Base-by-base conservation (phyloP, 1,140 invertebrate species). In the Hestina assimilis region DNA sequence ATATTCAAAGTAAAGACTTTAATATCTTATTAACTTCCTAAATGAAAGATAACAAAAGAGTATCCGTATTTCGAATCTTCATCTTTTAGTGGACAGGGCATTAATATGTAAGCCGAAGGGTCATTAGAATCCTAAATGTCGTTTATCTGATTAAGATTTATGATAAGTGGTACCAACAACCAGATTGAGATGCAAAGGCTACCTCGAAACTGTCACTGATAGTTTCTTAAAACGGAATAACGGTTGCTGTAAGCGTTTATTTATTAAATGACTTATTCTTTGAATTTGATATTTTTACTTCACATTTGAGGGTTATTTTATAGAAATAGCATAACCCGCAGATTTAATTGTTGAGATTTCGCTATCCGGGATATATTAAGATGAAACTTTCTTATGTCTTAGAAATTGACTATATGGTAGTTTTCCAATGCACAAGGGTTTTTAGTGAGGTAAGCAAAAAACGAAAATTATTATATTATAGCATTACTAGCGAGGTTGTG, bases 131-230 rank as follows among this genome's bases (percentile, higher is more conserved):
- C 72, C 72, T 77, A 83, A 79, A 79, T 76, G 78, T 79, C 73
- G 66, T 72, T 79, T 79, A 85, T 83, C 76, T 80, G 82, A 83
- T 82, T 59, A 50, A 83, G 82, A 83, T 82, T 80, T 83, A 82
- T 85, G 82, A 85, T 83, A 80, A 80, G 69, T 74, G 66, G 73
- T 67, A n/a, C 43, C 26, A 59, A 56, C 59, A 63, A 74, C 75
- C 65, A 67, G 78, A 81, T 81, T 78, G 76, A 83, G 80, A 75
- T 67, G 69, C 73, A 63, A 65, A 58, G 51, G 54, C 51, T 50
- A 59, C 12, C 8, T 6, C 62, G 41, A 57, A 64, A 60, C 52
- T 51, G 35, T 41, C 29, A 23, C 45, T 54, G 43, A 43, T 47
- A 54, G 62, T 54, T 58, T 66, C 59, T n/a, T 38, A 19, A n/a